Base-by-base conservation (phyloP, 2,888 invertebrate genomes). In the Catocala fraxini region DNA sequence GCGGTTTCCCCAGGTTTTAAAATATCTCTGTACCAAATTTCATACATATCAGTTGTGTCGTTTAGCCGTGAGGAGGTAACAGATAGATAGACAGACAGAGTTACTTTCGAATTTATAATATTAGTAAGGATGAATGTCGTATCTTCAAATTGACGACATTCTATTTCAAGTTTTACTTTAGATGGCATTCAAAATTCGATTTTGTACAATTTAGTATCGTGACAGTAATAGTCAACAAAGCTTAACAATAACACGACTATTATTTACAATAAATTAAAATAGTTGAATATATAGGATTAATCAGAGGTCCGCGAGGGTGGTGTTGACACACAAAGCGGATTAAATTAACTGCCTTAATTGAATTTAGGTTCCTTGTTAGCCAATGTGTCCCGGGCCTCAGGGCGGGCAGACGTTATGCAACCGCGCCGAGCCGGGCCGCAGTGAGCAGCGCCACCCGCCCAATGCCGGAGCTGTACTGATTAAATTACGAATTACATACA, bases 281-380 rank as follows among this genome's bases (percentile, higher is more conserved):
- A 80, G 73, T 77, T 72, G 70, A 82, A 82, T 83, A 81, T 82
- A 84, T 81, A 81, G 81, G 65, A 85, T 85, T 88, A 89, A 87
- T 88, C 87, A 84, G 81, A 77, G 84, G 81, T 79, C 81, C 82
- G 83, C 84, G 84, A 85, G 89, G 85, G 81, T 83, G 84, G 84
- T 86, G 88, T 86, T 86, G 90, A 86, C 89, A 87, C 88, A 89
- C 88, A 90, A 90, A 90, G 88, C 86, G 89, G 91, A 88, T 93
- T 93, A 93, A 93, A 94, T 94, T 93, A 94, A 94, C 93, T 89
- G 89, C 84, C 91, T 90, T 94, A 94, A 94, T 94, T 94, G 94
- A 92, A 94, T 94, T 93, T 91, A 89, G 92, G 90, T 89, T 92
- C 85, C 90, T 92, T 92, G 93, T 92, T 89, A 87, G 87, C 86